These are phyloP conservation scores for Sminthurides aquaticus DNA, from an alignment of 2,888 invertebrate genomes.

Conservation along the genomic window DNA sequence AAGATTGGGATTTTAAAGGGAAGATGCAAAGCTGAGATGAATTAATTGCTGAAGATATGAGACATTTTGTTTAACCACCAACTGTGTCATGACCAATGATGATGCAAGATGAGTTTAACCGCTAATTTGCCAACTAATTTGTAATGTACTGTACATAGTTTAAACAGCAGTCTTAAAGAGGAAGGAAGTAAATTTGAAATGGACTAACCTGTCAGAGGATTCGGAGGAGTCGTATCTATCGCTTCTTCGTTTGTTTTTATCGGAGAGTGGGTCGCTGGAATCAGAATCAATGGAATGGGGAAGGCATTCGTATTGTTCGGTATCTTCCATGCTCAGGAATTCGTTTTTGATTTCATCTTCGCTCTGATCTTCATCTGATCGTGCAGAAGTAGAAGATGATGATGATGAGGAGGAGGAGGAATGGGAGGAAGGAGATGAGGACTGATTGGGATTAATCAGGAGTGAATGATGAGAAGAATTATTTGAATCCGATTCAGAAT, in stretches of 20 bases:
- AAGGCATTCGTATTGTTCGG: not conserved
- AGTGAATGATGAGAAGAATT: not conserved
- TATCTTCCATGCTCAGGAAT: not conserved
- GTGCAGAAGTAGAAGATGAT: not conserved
- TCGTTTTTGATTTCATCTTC: not conserved
- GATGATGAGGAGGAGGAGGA: not conserved
- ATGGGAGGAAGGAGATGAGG: not conserved
- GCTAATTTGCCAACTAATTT: too few species aligned
- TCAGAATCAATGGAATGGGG: not conserved
- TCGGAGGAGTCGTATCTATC: constrained; percentile 90
- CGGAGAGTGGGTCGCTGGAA: not conserved
- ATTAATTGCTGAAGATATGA: not conserved
- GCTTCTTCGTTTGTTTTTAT: constrained; percentile 63
- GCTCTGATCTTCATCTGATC: not conserved
- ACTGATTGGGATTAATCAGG: not conserved
- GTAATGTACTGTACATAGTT: too few species aligned
- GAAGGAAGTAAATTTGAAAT: not conserved
- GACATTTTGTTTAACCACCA: too few species aligned
- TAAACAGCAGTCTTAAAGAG: too few species aligned
- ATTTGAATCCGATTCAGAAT: too few species aligned
- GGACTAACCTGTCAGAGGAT: constrained; percentile 78
- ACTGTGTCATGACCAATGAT: not conserved
- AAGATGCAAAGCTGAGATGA: not conserved
- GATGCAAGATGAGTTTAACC: not conserved
- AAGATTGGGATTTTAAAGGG: not conserved